Evolutionary conservation across 2,113 vertebrate genomes (phyloP), one percentile per base, ranked within the genome.

Genomic region (Myiozetetes cayanensis): DNA sequence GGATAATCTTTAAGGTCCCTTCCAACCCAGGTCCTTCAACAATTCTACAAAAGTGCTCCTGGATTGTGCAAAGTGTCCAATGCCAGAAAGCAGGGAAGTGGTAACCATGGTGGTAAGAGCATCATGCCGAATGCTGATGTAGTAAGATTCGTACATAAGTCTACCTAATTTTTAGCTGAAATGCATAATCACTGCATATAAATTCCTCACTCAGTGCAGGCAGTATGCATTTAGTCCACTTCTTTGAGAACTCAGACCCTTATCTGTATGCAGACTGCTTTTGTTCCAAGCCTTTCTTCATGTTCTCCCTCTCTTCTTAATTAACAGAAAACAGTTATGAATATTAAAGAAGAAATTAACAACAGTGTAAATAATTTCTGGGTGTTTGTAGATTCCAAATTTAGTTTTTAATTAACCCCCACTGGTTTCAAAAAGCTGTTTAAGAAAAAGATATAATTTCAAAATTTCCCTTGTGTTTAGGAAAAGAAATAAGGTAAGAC

Each of bases 281-380:
- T 93, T 73, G 94, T 97, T 95, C 19, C 11, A 55, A 67, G 47
- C 63, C 93, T 95, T 95, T 97, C 97, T 97, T 97, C 94, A 90
- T 85, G 96, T 96, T 97, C 90, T 96, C 94, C 35, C n/a, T 96
- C 88, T 96, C 96, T 97, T 96, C 97, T 97, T 98, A 98, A 98
- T 98, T 98, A 98, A 98, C 81, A 96, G 96, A 89, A 97, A 96
- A 76, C 80, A 96, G 94, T 91, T 98, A 97, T 98, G 97, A 98
- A 98, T 98, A 97, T 97, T 97, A 97, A 98, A 97, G 94, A 96
- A 97, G 93, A 98, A 98, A 98, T 98, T 97, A 98, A 96, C 95
- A 98, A 95, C 87, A 97, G 95, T 96, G 97, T 87, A 98, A 98
- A 97, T 98, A 97, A 98, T 97, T 96, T 97, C 97, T 85, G 77